Evolutionary conservation across 2,888 invertebrate species (phyloP), one percentile per base, ranked within the genome.

Genomic region (Stegana nigrithorax): DNA sequence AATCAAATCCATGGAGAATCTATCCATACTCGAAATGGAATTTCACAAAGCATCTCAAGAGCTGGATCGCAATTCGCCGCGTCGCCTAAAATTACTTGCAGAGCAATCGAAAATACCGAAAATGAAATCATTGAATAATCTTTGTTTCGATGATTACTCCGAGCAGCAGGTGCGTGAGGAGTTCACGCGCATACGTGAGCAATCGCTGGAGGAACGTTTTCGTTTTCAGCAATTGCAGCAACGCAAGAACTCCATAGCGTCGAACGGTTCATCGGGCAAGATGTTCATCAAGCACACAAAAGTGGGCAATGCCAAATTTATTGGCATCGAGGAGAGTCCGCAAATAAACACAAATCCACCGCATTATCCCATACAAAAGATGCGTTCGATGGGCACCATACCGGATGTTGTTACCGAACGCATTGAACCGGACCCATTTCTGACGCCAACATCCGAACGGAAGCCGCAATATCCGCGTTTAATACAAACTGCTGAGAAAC

Each of bases 1-100:
- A 75, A 85, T 86, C 55, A 86, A 86, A 64, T 86, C 86, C 1
- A 81, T 86, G 81, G 85, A 85, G 65, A 85, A 86, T 76, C 70
- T 86, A 25, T 84, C 84, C 26, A 78, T 84, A 60, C 71, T 85
- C n/a, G 85, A 85, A 65, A 80, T 85, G 81, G 83, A 85, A 59
- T 85, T 85, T 51, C 80, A 83, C 58, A 84, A 81, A 59, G 85
- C 85, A 14, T 84, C 85, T 2, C 82, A 81, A 63, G 81, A 81
- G 60, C 61, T 85, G 63, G 84, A 85, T 70, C 80, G 85, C 5
- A 83, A 84, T 63, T 84, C 85, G 0, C 84, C 85, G 59, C 75
- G 85, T 7, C 75, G 84, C 2, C 70, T 85, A 0, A 84, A 84
- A 32, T 66, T 74, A 66, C 65, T 78, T 59, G 81, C 78, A 2